Percentiles rank a stretch among this genome's conserved stretches.
These are phyloP conservation scores for Carassius auratus DNA, from an alignment of 2,113 vertebrate genomes.

Conservation along the genomic window DNA sequence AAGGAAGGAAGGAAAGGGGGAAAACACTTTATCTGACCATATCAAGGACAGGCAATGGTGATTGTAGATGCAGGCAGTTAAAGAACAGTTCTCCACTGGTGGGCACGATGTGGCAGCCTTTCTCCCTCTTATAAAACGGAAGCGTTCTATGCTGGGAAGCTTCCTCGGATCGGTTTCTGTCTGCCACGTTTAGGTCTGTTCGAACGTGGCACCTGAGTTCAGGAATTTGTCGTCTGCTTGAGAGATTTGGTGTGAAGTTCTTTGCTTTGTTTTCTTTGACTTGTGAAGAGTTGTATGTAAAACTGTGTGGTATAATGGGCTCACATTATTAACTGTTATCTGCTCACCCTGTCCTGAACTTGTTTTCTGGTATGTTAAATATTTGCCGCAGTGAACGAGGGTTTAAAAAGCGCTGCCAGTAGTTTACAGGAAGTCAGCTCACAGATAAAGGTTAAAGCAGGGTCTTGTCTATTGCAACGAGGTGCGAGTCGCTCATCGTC, in stretches of 20 bases:
- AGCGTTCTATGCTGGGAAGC: neutral
- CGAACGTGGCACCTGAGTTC: neutral
- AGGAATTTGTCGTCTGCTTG: constrained; percentile 3
- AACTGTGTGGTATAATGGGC: neutral
- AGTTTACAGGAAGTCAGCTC: constrained; percentile 36
- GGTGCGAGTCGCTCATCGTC: constrained; percentile 19
- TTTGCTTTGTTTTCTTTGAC: constrained; percentile 2
- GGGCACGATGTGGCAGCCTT: neutral
- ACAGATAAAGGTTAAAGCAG: constrained; percentile 13
- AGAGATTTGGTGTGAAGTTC: constrained; percentile 26
- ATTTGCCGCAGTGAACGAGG: neutral
- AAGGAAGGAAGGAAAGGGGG: neutral
- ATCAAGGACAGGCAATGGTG: neutral
- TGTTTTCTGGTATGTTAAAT: constrained; percentile 40
- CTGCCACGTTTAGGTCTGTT: constrained; percentile 9
- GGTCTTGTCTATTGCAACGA: constrained; percentile 40
- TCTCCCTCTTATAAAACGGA: neutral
- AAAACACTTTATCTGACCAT: neutral
- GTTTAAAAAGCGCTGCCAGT: neutral
- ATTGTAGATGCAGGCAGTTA: neutral
- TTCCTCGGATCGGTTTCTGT: neutral
- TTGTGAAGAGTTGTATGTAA: neutral
- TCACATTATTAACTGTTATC: constrained; percentile 29
- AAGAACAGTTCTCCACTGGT: neutral
- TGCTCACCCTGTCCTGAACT: constrained; percentile 12